Base-by-base conservation (phyloP, 2,113 vertebrate genomes). In the Hydrolagus affinis region DNA sequence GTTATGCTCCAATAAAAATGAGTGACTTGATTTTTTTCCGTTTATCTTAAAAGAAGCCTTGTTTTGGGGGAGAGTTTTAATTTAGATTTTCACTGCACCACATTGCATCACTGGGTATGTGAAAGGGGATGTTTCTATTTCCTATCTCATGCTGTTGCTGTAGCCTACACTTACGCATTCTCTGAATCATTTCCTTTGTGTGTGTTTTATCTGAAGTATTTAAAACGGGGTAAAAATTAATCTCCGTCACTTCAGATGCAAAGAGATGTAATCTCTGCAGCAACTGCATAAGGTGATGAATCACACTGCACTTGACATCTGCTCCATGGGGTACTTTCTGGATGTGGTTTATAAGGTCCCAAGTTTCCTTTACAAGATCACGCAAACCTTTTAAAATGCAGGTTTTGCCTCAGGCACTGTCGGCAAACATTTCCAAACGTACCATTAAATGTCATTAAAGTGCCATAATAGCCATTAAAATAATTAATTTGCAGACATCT, bases 1-100 rank as follows among this genome's bases (percentile, higher is more conserved):
- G 56, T 78, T 78, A 59, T 12, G 21, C n/a, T n/a, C 2, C 11
- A 78, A 78, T 60, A 60, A 78, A 77, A 14, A 23, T 57, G 6
- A 44, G 44, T 44, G 44, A 44, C 44, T 44, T 44, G n/a, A 60
- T 60, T 78, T 78, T 0, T 78, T 76, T 74, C 72, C 23, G 21
- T 28, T 77, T 4, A 77, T 77, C 74, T 57, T 59, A 57, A 12
- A 21, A 76, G 73, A 56, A 15, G 30, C 19, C 56, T 57, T 77
- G 75, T 77, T 77, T n/a, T 21, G 11, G n/a, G 44, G 21, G 25
- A 74, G 8, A 23, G 74, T 12, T 60, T 77, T 77, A 12, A 59
- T 77, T 77, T 59, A 59, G 44, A 44, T n/a, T 77, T 77, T 59
- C 23, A 21, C 72, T 74, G 72, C 15, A 74, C 30, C 32, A 74